Percentiles rank a stretch among this genome's conserved stretches.
Conservation (phyloP, 1,140 invertebrate species). For the Drosophila punjabiensis region DNA sequence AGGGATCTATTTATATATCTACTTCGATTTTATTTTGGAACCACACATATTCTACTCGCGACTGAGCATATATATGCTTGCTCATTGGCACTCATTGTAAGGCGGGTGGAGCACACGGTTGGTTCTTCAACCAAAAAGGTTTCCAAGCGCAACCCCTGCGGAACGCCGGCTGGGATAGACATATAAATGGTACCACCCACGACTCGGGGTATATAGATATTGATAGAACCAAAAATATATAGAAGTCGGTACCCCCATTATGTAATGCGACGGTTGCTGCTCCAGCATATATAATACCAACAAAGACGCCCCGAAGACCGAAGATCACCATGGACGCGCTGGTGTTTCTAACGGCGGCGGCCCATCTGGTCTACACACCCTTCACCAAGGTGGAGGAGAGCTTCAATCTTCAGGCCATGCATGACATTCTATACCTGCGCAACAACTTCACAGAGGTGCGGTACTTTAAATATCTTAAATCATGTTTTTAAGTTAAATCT, state of each 20-base stretch:
- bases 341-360: conserved; percentile 88
- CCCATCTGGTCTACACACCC: conserved; percentile 95
- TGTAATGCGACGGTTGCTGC: conserved; percentile 52
- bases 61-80: conserved; percentile 32
- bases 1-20: conserved; percentile 73
- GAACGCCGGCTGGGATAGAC: conserved; percentile 16
- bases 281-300: conserved; percentile 34
- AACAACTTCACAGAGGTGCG: conserved; percentile 93
- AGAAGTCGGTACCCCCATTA: conserved; percentile 55
- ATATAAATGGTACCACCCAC: background rate
- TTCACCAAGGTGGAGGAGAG: conserved; percentile 99
- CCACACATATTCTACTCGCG: conserved; percentile 53
- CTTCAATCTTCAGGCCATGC: conserved; percentile 99
- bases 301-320: background rate
- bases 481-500: too few relatives aligned
- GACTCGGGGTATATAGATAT: conserved; percentile 13
- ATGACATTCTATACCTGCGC: conserved; percentile 97
- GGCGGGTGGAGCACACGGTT: background rate
- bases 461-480: background rate
- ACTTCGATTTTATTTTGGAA: conserved; percentile 72
- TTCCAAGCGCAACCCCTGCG: background rate
- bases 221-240: conserved; percentile 18
- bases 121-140: conserved; percentile 6
- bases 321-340: conserved; percentile 85
- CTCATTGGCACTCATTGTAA: conserved; percentile 7